Evolutionary conservation across 2,888 invertebrate species (phyloP).

Genomic region (Melikaiella ostensackeni): DNA sequence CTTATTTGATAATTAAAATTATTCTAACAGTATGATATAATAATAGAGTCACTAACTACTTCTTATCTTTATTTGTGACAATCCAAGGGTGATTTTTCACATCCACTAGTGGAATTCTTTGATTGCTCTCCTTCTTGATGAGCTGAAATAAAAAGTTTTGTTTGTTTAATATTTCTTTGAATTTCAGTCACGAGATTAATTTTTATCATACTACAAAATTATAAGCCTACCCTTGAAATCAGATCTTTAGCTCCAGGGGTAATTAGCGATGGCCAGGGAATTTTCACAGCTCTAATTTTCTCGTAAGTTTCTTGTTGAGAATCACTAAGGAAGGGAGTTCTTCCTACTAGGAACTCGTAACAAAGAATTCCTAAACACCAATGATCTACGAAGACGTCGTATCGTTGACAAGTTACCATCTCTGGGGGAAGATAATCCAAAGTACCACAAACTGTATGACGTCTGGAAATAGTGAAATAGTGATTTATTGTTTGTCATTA

Average conservation of each 20-base stretch:
- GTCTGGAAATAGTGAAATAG: slow-evolving; percentile 77
- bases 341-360: slow-evolving; percentile 95
- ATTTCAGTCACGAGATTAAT: neutral
- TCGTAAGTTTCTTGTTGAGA: slow-evolving; percentile 85
- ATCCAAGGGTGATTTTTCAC: slow-evolving; percentile 62
- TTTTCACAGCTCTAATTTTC: slow-evolving; percentile 83
- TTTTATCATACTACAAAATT: neutral
- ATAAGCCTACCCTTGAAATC: slow-evolving; percentile 82
- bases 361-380: slow-evolving; percentile 96
- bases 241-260: slow-evolving; percentile 86
- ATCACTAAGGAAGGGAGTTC: slow-evolving; percentile 93
- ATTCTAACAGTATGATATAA: neutral
- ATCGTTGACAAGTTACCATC: slow-evolving; percentile 91
- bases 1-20: neutral
- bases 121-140: slow-evolving; percentile 53
- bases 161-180: neutral
- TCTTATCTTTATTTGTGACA: slow-evolving; percentile 54
- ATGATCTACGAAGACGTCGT: slow-evolving; percentile 92
- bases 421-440: slow-evolving; percentile 97
- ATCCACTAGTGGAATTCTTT: slow-evolving; percentile 58
- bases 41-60: slow-evolving; percentile 1
- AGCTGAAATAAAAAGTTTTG: slow-evolving; percentile 48
- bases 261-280: slow-evolving; percentile 83
- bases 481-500: no score
- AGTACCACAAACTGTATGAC: slow-evolving; percentile 96